Evolutionary conservation across 2,888 invertebrate species (phyloP).

Genomic region (Tolmerus cingulatus): DNA sequence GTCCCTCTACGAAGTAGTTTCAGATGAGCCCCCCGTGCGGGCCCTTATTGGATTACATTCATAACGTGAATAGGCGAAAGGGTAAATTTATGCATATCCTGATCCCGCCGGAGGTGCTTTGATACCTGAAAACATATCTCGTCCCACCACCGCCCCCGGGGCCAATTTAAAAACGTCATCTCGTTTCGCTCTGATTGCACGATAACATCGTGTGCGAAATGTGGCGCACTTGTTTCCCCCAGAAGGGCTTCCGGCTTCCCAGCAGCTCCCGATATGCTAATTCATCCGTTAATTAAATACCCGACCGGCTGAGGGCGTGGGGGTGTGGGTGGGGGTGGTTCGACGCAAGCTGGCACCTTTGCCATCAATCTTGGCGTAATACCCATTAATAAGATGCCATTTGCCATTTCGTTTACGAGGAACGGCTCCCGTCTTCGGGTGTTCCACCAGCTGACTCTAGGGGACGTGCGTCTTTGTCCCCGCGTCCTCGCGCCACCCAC

Average conservation of each 20-base stretch:
- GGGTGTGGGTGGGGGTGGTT: background rate
- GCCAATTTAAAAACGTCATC: constrained; percentile 35
- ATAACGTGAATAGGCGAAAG: constrained; percentile 33
- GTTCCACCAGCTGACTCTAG: background rate
- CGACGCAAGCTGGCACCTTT: constrained; percentile 41
- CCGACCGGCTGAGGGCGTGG: background rate
- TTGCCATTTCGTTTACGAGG: constrained; percentile 35
- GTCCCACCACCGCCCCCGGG: background rate
- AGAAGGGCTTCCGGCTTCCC: background rate
- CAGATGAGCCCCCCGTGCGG: constrained; percentile 38
- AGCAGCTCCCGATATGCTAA: constrained; percentile 14
- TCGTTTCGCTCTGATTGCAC: constrained; percentile 27
- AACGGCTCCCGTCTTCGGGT: background rate
- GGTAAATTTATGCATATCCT: constrained; percentile 37
- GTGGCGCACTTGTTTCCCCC: background rate
- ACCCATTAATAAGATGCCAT: constrained; percentile 41
- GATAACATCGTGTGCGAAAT: constrained; percentile 27
- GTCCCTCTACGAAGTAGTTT: constrained; percentile 41
- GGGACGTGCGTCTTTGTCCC: background rate
- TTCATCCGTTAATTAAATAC: constrained; percentile 40
- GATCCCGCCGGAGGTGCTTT: background rate
- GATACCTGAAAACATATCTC: background rate
- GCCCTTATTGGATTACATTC: constrained; percentile 42
- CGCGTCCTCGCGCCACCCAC: too few relatives aligned
- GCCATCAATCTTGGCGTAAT: constrained; percentile 41